Base-by-base conservation (phyloP, 2,113 vertebrate genomes). In the Lepus americanus region DNA sequence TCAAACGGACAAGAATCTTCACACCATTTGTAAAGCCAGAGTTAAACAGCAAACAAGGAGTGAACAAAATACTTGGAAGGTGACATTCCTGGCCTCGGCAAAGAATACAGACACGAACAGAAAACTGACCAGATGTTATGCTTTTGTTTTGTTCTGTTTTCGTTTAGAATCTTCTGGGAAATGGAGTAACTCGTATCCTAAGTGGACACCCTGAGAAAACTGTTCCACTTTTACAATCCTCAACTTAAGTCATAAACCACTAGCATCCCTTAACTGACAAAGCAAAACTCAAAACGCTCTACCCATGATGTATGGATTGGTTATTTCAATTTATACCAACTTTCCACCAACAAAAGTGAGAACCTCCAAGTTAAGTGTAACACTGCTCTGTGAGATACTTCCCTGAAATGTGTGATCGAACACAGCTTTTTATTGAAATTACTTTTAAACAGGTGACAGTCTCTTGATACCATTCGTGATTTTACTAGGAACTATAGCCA, bases 1-100 rank as follows among this genome's bases (percentile, higher is more conserved):
- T 49, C 85, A 95, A 95, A 95, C 44, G 61, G 94, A 53, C 0
- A 0, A 88, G 73, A 39, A 36, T 85, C 87, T 97, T 95, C 85
- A 88, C 49, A 51, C 53, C 77, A 59, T 86, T 33, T 7, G 19
- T 51, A 87, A 96, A 92, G 23, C 25, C 55, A 59, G 27, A 66
- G 39, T 22, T 59, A 4, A 51, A 73, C 9, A n/a, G 55, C 49
- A 49, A 70, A 66, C 20, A 69, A 87, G 39, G 27, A 86, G 49
- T 1, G 29, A 73, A 88, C 11, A 55, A 20, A 81, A 89, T 55
- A 27, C 36, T 36, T 59, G 27, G 61, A 49, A 53, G 36, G 84
- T 61, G 49, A 29, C 22, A 13, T n/a, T 27, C 55, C 76, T 89
- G 44, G 39, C 79, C 19, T 84, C 33, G 51, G 33, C 51, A 59